Percentiles rank a stretch among this genome's conserved stretches.
Evolutionary conservation across 2,113 vertebrate species (phyloP).

Genomic region (Lamprologus lemairii): DNA sequence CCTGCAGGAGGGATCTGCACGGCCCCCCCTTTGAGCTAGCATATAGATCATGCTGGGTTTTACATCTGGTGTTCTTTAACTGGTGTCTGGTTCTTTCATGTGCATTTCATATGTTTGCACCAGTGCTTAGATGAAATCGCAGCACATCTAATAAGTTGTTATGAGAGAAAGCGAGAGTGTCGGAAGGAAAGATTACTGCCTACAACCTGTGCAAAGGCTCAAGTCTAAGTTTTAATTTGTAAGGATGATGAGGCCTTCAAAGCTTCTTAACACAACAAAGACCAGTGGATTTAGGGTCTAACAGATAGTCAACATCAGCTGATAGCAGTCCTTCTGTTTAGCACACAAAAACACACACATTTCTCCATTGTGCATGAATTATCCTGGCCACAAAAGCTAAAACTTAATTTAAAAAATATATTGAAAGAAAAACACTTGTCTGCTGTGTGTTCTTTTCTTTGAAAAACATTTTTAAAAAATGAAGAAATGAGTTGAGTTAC

Average conservation of each 20-base stretch:
- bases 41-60: neutral
- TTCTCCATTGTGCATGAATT: neutral
- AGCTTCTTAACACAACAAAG: slow-evolving; percentile 31
- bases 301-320: slow-evolving; percentile 17
- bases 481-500: neutral
- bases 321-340: neutral
- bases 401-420: neutral
- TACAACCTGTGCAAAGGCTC: neutral
- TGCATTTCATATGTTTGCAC: neutral
- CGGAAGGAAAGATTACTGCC: neutral
- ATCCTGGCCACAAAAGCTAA: neutral
- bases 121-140: neutral
- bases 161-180: neutral
- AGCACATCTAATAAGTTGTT: neutral
- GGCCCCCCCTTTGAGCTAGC: neutral
- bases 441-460: neutral
- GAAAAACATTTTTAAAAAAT: neutral
- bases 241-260: slow-evolving; percentile 12
- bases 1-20: neutral
- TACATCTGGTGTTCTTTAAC: neutral
- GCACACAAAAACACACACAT: neutral
- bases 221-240: slow-evolving; percentile 12
- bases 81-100: neutral
- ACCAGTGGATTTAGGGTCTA: neutral
- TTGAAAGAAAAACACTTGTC: neutral